Conservation (phyloP, 2,888 invertebrate genomes). For the Argynnis bischoffii region DNA sequence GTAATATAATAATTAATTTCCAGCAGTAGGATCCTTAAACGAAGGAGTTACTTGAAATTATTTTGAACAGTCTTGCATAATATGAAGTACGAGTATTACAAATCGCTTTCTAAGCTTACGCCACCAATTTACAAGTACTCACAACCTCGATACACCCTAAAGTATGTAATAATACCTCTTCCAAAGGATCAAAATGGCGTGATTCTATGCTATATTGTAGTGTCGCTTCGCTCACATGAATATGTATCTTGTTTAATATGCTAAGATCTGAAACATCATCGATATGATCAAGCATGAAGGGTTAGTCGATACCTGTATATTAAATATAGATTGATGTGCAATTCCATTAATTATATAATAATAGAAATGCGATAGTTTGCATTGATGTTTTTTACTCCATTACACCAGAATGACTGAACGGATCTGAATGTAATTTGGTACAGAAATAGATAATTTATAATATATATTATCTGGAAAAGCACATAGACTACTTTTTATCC, state of each 20-base stretch:
- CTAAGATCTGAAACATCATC: slow-evolving; percentile 39
- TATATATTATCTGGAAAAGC: too few relatives aligned
- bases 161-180: slow-evolving; percentile 9
- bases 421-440: too few relatives aligned
- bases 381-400: too few relatives aligned
- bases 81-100: slow-evolving; percentile 15
- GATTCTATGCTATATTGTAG: slow-evolving; percentile 21
- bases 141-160: slow-evolving; percentile 11
- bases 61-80: slow-evolving; percentile 9
- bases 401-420: too few relatives aligned
- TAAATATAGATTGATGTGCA: background rate
- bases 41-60: background rate
- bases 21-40: too few relatives aligned
- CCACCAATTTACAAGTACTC: slow-evolving; percentile 17
- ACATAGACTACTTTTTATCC: too few relatives aligned
- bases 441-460: too few relatives aligned
- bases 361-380: too few relatives aligned
- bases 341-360: too few relatives aligned
- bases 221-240: slow-evolving; percentile 33
- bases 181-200: slow-evolving; percentile 25
- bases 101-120: slow-evolving; percentile 23
- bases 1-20: too few relatives aligned
- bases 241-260: slow-evolving; percentile 41
- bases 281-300: slow-evolving; percentile 31
- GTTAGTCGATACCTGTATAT: slow-evolving; percentile 6